Conservation (phyloP, 2,888 invertebrate species). For the Scaptomyza tumidula region DNA sequence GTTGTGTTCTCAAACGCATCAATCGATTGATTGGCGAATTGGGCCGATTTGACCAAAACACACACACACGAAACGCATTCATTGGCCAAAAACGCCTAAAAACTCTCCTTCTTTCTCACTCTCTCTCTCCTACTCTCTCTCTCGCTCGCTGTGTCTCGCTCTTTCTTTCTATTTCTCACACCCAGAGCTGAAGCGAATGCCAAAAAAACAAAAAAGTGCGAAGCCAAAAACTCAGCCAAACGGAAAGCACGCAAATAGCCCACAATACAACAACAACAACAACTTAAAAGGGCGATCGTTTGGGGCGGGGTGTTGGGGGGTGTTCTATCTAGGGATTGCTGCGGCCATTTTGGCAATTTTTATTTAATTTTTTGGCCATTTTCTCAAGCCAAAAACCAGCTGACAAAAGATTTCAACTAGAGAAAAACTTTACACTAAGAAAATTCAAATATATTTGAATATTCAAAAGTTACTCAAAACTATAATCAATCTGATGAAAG, state of each 20-base stretch:
- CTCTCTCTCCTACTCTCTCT: background rate
- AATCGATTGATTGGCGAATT: constrained; percentile 57
- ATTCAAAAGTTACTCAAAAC: no score
- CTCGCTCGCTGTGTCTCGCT: background rate
- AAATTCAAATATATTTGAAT: no score
- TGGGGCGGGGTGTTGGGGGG: background rate
- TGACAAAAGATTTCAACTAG: constrained; percentile 1
- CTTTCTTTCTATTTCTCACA: background rate
- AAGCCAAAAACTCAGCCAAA: constrained; percentile 60
- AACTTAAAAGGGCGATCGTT: constrained; percentile 20
- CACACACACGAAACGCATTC: constrained; percentile 14
- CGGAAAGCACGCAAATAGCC: constrained; percentile 57
- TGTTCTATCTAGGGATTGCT: constrained; percentile 3
- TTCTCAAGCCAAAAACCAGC: constrained; percentile 17
- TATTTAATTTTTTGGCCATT: constrained; percentile 66
- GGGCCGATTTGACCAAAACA: constrained; percentile 4
- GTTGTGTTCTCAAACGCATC: constrained; percentile 10
- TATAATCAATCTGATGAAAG: no score
- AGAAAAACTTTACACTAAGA: background rate
- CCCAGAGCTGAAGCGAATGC: constrained; percentile 6
- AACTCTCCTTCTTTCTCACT: background rate
- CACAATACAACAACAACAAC: background rate
- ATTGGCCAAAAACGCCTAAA: constrained; percentile 42
- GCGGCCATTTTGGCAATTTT: constrained; percentile 59
- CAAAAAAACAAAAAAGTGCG: constrained; percentile 39